Percentiles rank a stretch among this genome's conserved stretches.
phyloP scores from a whole-genome alignment of 2,113 vertebrate genomes.

The Cervus canadensis region DNA sequence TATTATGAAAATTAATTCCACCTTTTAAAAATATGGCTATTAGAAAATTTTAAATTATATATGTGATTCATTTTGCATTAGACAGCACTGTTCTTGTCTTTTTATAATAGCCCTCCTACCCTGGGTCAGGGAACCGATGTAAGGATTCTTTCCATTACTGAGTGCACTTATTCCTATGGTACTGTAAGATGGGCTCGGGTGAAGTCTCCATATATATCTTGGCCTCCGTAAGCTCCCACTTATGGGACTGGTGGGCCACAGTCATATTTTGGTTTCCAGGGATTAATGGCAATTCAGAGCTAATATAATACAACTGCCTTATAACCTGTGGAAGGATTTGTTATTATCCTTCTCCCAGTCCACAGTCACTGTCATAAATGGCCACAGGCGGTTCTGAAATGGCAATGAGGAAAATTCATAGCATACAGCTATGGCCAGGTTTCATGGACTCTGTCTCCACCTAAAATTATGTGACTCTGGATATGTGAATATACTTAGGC shows the following conservation, averaged over 20 bases:
- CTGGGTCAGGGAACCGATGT: neutral
- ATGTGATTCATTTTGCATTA: neutral
- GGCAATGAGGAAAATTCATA: neutral
- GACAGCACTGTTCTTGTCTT: neutral
- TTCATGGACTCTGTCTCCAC: neutral
- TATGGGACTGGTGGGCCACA: neutral
- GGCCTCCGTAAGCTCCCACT: neutral
- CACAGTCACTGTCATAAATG: neutral
- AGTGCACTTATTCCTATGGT: neutral
- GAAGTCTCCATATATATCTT: neutral
- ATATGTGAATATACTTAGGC: neutral
- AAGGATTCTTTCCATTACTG: neutral
- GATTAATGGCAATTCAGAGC: neutral
- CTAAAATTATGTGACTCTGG: neutral
- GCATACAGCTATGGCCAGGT: neutral
- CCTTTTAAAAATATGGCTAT: neutral
- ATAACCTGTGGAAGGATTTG: neutral
- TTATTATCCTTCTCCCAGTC: neutral
- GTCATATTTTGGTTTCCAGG: neutral
- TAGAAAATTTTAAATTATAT: neutral
- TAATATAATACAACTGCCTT: neutral
- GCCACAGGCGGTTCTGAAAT: neutral
- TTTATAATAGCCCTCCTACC: neutral
- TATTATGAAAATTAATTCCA: neutral
- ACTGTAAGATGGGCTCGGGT: neutral